Evolutionary conservation across 2,113 vertebrate genomes (phyloP).

Genomic region (Eira barbara): DNA sequence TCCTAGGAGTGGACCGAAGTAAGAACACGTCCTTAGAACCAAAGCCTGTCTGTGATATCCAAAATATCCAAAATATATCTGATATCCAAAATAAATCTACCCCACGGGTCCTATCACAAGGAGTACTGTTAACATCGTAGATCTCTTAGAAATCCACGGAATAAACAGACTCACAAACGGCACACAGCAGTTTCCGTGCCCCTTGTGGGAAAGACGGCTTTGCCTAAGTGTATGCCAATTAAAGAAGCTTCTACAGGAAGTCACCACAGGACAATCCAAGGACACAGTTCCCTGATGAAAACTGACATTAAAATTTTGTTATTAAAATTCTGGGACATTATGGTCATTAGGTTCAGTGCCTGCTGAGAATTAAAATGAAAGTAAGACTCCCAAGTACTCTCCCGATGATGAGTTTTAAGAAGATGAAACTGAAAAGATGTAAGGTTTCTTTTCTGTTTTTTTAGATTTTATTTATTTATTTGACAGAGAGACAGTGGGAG

Average conservation of each 20-base stretch:
- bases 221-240: neutral
- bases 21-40: neutral
- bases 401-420: conserved; percentile 39
- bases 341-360: neutral
- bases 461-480: too few species aligned
- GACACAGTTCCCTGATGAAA: neutral
- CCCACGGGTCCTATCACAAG: neutral
- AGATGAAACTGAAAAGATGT: neutral
- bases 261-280: neutral
- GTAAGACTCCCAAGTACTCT: neutral
- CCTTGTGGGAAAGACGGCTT: neutral
- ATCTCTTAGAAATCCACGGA: neutral
- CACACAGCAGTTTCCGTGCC: neutral
- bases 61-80: too few species aligned
- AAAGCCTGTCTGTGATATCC: neutral
- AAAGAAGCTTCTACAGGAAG: neutral
- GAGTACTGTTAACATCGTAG: neutral
- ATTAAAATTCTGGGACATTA: conserved; percentile 41
- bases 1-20: neutral
- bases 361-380: conserved; percentile 38
- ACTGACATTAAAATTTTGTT: neutral
- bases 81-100: neutral
- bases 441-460: neutral
- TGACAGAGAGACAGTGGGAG: too few species aligned
- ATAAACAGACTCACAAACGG: neutral